Conservation (phyloP, 2,888 invertebrate genomes). For the Cheilosia grossa region DNA sequence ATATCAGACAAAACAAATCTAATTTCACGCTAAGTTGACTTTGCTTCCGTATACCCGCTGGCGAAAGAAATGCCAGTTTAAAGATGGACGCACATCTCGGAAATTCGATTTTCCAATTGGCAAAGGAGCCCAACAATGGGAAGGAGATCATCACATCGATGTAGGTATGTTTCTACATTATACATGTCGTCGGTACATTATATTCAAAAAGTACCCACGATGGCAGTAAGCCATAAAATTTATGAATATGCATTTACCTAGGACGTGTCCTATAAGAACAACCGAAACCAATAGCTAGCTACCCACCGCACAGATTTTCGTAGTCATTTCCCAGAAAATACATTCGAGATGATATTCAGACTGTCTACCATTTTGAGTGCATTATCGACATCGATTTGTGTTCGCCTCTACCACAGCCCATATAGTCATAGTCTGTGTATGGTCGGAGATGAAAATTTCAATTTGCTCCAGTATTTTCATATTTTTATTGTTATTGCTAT, state of each 20-base stretch:
- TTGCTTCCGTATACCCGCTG: neutral
- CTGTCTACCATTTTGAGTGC: constrained; percentile 49
- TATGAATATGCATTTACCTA: constrained; percentile 61
- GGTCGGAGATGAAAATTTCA: constrained; percentile 32
- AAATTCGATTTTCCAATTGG: constrained; percentile 28
- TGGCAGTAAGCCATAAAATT: constrained; percentile 50
- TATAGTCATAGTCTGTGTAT: neutral
- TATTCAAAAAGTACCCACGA: constrained; percentile 25
- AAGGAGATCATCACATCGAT: neutral
- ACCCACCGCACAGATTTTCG: constrained; percentile 33
- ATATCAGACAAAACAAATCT: constrained; percentile 22
- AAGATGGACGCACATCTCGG: neutral
- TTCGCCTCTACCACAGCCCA: constrained; percentile 9
- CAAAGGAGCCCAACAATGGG: constrained; percentile 2
- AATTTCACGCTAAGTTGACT: constrained; percentile 35
- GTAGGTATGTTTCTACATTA: too few relatives aligned
- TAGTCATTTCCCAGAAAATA: constrained; percentile 40
- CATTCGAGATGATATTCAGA: constrained; percentile 42
- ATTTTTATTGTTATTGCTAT: constrained; percentile 40
- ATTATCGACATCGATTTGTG: constrained; percentile 48
- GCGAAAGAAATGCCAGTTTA: constrained; percentile 3
- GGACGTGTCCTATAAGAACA: constrained; percentile 10
- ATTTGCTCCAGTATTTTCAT: constrained; percentile 50
- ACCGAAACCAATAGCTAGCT: constrained; percentile 35
- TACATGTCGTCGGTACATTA: neutral